Base-by-base conservation (phyloP, 2,888 invertebrate species). In the Yponomeuta sedellus region DNA sequence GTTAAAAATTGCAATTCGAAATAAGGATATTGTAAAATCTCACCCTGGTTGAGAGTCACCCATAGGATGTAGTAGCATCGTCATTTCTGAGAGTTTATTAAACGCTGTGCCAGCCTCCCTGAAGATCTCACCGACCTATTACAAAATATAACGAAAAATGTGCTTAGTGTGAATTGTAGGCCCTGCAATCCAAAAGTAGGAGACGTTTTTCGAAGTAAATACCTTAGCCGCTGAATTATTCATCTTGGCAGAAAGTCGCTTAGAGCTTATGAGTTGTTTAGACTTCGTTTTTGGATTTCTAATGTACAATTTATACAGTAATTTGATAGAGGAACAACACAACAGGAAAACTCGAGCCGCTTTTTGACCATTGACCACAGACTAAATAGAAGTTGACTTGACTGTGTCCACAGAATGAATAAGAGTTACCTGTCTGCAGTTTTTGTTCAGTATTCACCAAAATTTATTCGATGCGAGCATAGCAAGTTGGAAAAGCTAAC, bases 31-130 rank as follows among this genome's bases (percentile, higher is more conserved):
- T 34, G 34, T 61, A 28, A 22, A 28, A 57, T 79, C 89, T 88
- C 92, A 96, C 96, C 95, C 95, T n/a, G 95, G 93, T 66, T 95
- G 94, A 2, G 95, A 93, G 74, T 98, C 98, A 2, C 96, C 95
- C 76, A 96, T 95, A 10, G 97, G 97, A 91, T 98, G 97, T 40
- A 99, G 88, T 77, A 97, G 95, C 95, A 97, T 96, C 0, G 98
- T 98, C 78, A 99, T 93, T 79, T 98, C 98, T 0, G 98, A 98
- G 61, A 99, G 92, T 84, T 97, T 96, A 77, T 95, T 97, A 83
- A 99, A 98, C 0, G 98, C 98, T 70, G 96, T 95, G 52, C 98
- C 98, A 28, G 98, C 98, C 71, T 98, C 98, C 39, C 97, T 96
- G 82, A 98, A 99, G 79, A 99, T 98, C 88, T 98, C 98, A 66